Evolutionary conservation across 2,888 invertebrate genomes (phyloP).

Genomic region (Platycheirus albimanus): DNA sequence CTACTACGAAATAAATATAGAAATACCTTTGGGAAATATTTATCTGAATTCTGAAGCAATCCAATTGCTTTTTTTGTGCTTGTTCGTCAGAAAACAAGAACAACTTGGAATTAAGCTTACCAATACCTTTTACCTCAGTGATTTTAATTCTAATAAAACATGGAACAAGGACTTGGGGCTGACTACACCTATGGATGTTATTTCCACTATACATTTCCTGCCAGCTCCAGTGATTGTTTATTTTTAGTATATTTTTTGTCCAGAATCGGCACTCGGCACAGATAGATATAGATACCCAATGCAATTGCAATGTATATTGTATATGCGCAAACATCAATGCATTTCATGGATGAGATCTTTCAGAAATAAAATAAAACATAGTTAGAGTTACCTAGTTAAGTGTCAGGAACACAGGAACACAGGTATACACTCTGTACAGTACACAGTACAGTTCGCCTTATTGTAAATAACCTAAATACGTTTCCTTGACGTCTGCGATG

Average conservation of each 20-base stretch:
- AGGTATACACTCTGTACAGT: no score
- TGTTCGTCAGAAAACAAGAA: slow-evolving; percentile 26
- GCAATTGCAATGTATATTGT: slow-evolving; percentile 8
- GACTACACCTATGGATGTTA: not conserved
- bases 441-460: not conserved
- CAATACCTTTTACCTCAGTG: slow-evolving; percentile 22
- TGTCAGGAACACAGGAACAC: no score
- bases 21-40: slow-evolving; percentile 39
- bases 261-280: slow-evolving; percentile 21
- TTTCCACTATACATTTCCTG: no score
- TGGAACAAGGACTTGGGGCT: not conserved
- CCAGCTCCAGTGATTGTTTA: slow-evolving; percentile 9
- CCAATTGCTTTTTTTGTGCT: slow-evolving; percentile 17
- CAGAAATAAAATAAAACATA: slow-evolving; percentile 1
- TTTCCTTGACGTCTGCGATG: slow-evolving; percentile 49
- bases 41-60: slow-evolving; percentile 21
- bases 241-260: not conserved
- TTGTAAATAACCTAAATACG: slow-evolving; percentile 52
- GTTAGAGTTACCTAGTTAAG: slow-evolving; percentile 13
- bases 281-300: not conserved
- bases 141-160: not conserved
- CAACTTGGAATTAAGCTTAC: slow-evolving; percentile 31
- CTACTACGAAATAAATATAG: slow-evolving; percentile 13
- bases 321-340: slow-evolving; percentile 37
- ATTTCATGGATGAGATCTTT: slow-evolving; percentile 41